These are phyloP conservation scores for Arrhamphus sclerolepis DNA, from an alignment of 2,797 vertebrate genomes.

Conservation along the genomic window DNA sequence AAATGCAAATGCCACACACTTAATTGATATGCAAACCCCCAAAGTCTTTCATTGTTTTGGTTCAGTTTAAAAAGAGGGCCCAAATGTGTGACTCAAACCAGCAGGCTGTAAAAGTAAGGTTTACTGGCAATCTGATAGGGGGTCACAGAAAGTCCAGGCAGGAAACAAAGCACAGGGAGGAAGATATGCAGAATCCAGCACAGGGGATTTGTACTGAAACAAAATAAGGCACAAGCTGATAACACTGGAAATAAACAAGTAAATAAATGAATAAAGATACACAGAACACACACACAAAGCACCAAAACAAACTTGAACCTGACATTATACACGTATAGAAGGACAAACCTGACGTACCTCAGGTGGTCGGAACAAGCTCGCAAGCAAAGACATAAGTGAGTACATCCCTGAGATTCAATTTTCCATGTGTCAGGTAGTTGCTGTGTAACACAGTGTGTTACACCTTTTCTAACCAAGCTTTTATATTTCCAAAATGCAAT, in stretches of 20 bases:
- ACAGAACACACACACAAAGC: background rate
- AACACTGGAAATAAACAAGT: background rate
- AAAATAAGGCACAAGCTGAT: slow-evolving; percentile 1
- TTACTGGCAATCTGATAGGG: background rate
- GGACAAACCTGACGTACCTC: too few species aligned
- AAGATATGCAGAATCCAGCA: background rate
- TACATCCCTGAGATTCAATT: too few species aligned
- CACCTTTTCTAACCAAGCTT: too few species aligned
- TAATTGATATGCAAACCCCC: background rate
- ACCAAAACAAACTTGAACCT: too few species aligned
- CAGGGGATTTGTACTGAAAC: background rate
- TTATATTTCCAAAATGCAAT: too few species aligned
- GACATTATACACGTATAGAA: too few species aligned
- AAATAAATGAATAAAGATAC: too few species aligned
- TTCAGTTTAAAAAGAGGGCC: background rate
- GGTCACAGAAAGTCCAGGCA: background rate
- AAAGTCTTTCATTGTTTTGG: background rate
- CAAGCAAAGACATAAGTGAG: too few species aligned
- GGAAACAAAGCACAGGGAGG: background rate
- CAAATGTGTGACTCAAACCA: background rate
- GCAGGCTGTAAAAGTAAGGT: background rate
- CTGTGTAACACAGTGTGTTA: too few species aligned
- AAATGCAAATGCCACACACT: background rate
- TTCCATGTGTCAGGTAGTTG: too few species aligned
- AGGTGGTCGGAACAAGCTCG: too few species aligned